These are phyloP conservation scores for Sebastes dallii DNA, from an alignment of 2,797 vertebrate species.

Conservation along the genomic window DNA sequence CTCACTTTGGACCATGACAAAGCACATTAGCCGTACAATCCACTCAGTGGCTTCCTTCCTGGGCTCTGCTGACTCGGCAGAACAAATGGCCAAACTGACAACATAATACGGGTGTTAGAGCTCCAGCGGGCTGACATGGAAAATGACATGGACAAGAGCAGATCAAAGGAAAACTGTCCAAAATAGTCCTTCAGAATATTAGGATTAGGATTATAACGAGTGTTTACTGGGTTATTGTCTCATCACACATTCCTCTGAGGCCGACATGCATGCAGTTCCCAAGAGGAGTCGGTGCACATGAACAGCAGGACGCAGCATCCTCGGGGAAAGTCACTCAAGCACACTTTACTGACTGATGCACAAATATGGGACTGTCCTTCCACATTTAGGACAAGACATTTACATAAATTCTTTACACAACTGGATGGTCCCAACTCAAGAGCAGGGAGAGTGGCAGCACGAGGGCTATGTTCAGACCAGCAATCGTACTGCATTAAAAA, in stretches of 20 bases:
- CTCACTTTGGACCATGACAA: slow-evolving; percentile 18
- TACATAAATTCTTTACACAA: not conserved
- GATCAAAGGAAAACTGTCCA: slow-evolving; percentile 5
- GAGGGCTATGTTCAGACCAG: rapidly evolving
- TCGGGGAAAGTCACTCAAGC: not conserved
- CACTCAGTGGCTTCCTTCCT: slow-evolving; percentile 29
- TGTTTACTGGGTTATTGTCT: not conserved
- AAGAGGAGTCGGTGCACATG: not conserved
- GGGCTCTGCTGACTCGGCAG: slow-evolving; percentile 46
- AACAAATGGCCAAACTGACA: slow-evolving; percentile 43
- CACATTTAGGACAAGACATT: not conserved
- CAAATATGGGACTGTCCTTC: not conserved
- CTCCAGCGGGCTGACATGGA: not conserved
- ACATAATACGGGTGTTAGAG: slow-evolving; percentile 31
- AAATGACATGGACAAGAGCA: not conserved
- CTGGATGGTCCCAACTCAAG: not conserved
- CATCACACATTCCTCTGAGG: not conserved
- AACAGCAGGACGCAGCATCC: not conserved
- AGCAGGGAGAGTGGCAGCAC: not conserved
- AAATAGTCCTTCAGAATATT: not conserved
- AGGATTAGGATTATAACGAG: not conserved
- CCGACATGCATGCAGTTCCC: not conserved
- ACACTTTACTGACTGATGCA: not conserved
- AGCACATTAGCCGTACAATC: slow-evolving; percentile 24
- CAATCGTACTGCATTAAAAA: not conserved